Evolutionary conservation across 2,888 invertebrate genomes (phyloP).

Genomic region (Tupiocoris notatus): DNA sequence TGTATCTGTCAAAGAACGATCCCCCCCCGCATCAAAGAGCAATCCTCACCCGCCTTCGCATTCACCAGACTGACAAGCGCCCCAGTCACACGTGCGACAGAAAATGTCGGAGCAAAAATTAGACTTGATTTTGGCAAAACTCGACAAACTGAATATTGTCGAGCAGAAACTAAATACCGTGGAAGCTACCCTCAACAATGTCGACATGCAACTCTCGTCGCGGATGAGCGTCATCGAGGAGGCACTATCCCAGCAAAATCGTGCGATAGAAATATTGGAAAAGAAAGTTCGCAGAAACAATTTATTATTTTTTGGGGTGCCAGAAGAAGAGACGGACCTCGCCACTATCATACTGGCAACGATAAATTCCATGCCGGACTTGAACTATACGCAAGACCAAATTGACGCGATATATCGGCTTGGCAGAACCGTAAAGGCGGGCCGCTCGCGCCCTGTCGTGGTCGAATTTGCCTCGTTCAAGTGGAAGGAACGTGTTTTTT

Average conservation of each 20-base stretch:
- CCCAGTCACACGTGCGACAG: not conserved
- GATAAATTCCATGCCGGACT: not conserved
- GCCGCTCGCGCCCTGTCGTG: not conserved
- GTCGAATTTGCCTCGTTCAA: not conserved
- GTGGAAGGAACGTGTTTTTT: not conserved
- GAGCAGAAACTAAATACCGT: not conserved
- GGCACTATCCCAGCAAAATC: not conserved
- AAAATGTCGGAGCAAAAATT: not conserved
- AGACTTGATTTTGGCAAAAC: not conserved
- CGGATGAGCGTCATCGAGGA: not conserved
- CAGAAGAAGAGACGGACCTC: not conserved
- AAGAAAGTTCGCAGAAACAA: not conserved
- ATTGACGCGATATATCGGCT: not conserved
- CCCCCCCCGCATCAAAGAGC: too few species aligned
- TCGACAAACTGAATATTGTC: not conserved
- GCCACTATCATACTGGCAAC: not conserved
- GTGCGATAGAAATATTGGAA: not conserved
- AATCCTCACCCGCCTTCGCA: not conserved
- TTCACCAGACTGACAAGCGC: not conserved
- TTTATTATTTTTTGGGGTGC: not conserved
- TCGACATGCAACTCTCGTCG: not conserved
- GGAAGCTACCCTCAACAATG: not conserved
- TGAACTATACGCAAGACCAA: not conserved
- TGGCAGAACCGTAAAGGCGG: not conserved
- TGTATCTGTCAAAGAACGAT: not conserved